Base-by-base conservation (phyloP, 2,888 invertebrate species). In the Epinotia demarniana region DNA sequence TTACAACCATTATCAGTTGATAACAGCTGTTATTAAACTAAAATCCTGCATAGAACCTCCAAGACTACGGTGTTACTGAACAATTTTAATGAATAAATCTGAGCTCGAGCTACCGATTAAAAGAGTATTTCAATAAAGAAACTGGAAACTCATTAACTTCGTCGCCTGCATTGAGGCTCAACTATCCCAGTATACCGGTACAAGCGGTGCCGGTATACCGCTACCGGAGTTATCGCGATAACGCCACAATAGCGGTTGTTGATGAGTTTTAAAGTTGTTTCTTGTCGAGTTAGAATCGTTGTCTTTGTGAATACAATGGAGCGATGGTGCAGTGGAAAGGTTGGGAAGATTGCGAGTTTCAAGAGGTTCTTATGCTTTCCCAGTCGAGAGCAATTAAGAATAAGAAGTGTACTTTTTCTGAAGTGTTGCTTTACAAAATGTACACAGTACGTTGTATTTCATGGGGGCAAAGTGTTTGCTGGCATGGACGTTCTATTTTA, bases 11-110 rank as follows among this genome's bases (percentile, higher is more conserved):
- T 43, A n/a, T n/a, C 33, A n/a, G 33, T 46, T 19, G 43, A 13
- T 43, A n/a, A 9, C 33, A n/a, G 33, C 63, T 19, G 43, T n/a
- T 39, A 43, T 46, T 9, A 46, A 33, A 39, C 55, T 23, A 4
- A 27, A 16, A 62, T 43, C 43, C 23, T 62, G 46, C 46, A 16
- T 3, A 49, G 5, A 16, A 49, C 4, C 0, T 53, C n/a, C 53
- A 53, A 33, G 60, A 13, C 27, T 6, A 33, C 61, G 6, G 16
- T 49, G 58, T 69, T 69, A 19, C 57, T 60, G 46, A 69, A 60
- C 69, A 69, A 58, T 58, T 68, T 69, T 60, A 60, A 69, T 69
- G 69, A 69, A 69, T 69, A 69, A 57, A 69, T 60, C 69, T 46
- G 46, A 46, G 23, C 39, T 19, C 57, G 39, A 58, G 43, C 43